Evolutionary conservation across 2,113 vertebrate genomes (phyloP).

Genomic region (Laticauda laticaudata): DNA sequence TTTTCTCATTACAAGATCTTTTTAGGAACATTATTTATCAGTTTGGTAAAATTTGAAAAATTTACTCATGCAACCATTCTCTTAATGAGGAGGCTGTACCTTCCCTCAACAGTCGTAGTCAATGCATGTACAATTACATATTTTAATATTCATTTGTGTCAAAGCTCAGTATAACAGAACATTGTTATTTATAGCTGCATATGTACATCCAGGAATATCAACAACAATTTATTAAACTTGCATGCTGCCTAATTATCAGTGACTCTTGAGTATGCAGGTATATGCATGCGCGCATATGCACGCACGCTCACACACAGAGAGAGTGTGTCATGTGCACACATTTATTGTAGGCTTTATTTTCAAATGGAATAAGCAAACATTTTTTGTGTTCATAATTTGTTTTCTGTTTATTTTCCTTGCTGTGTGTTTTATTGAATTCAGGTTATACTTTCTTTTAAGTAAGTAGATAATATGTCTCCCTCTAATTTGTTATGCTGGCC

Average conservation of each 20-base stretch:
- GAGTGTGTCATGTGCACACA: not conserved
- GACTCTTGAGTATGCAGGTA: not conserved
- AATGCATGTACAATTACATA: not conserved
- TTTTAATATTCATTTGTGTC: slow-evolving; percentile 1
- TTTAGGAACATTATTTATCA: not conserved
- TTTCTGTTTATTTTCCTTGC: not conserved
- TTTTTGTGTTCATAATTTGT: not conserved
- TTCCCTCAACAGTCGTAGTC: not conserved
- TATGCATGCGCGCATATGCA: not conserved
- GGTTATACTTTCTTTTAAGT: not conserved
- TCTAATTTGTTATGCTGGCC: not conserved
- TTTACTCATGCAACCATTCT: not conserved
- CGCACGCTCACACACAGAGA: accelerated
- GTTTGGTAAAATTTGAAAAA: not conserved
- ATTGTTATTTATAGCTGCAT: not conserved
- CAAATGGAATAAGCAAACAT: not conserved
- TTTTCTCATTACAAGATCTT: not conserved
- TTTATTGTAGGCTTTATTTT: not conserved
- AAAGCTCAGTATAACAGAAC: not conserved
- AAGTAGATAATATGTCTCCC: not conserved
- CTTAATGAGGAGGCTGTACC: not conserved
- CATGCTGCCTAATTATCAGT: not conserved
- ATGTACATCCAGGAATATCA: not conserved
- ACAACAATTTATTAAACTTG: not conserved
- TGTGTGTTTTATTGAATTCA: not conserved